Evolutionary conservation across 2,797 vertebrate genomes (phyloP).

Genomic region (Acanthis flammea): DNA sequence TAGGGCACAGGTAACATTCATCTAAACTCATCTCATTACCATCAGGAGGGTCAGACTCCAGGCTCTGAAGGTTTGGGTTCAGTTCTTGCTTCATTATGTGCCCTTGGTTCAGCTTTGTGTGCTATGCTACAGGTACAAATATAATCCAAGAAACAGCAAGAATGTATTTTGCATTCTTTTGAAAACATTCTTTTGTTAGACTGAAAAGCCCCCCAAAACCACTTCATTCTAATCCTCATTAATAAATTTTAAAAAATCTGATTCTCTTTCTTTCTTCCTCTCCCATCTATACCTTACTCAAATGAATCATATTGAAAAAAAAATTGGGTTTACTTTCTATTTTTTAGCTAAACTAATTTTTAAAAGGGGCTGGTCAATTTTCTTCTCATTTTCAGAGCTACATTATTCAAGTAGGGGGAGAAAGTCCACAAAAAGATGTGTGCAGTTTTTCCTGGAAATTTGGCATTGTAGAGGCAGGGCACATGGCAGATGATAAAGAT

Average conservation of each 20-base stretch:
- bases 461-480: not conserved
- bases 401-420: accelerated
- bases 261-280: not conserved
- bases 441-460: not conserved
- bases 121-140: not conserved
- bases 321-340: not conserved
- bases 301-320: not conserved
- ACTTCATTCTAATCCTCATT: not conserved
- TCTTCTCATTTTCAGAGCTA: not conserved
- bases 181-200: not conserved
- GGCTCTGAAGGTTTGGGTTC: not conserved
- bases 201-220: not conserved
- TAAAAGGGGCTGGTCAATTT: not conserved
- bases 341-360: not conserved
- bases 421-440: not conserved
- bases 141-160: not conserved
- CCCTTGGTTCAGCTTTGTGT: not conserved
- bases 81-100: not conserved
- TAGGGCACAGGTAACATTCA: conserved; percentile 1
- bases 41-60: not conserved
- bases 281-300: not conserved
- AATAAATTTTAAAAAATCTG: not conserved
- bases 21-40: not conserved
- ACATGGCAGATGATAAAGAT: not conserved
- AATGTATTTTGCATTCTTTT: not conserved